Evolutionary conservation across 2,888 invertebrate genomes (phyloP), one percentile per base, ranked within the genome.

Genomic region (Coelopa pilipes): DNA sequence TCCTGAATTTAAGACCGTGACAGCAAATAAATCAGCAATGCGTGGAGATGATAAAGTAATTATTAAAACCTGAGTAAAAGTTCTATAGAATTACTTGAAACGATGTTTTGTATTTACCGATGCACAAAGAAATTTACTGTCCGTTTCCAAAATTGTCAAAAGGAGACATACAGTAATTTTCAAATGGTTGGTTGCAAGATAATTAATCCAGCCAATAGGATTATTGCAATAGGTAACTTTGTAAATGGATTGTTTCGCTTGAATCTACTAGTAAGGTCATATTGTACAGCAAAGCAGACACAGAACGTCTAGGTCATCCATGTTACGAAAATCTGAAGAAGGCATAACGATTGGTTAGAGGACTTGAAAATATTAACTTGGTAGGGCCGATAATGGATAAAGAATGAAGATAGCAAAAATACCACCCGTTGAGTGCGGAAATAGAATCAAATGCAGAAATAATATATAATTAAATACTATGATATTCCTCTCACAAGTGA

Each of bases 101-200:
- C 53, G 67, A 67, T 53, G 24, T 66, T 49, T 67, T 50, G 53
- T 24, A 67, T 53, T 53, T 67, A n/a, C 67, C 67, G 53, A 67
- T 17, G 50, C 21, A 19, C 67, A 67, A 13, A 67, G 53, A 50
- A 67, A 53, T 53, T 53, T 50, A 53, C 50, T 67, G 45, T 67
- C 67, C 12, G n/a, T 67, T 34, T 67, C 50, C 50, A 67, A 67
- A 67, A 67, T 67, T 50, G 24, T 67, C 12, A 67, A 67, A 24
- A 50, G 24, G 50, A 53, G 67, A 21, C 34, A 67, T 12, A 53
- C 67, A 24, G 67, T 65, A 46, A n/a, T 65, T 17, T 65, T 65
- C n/a, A 47, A 65, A n/a, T 46, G 12, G 46, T 5, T 65, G 65
- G 45, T 46, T 65, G 46, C 21, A 65, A 65, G 21, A 46, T 65